phyloP scores from a whole-genome alignment of 2,113 vertebrate genomes.

The human (Homo sapiens) region DNA sequence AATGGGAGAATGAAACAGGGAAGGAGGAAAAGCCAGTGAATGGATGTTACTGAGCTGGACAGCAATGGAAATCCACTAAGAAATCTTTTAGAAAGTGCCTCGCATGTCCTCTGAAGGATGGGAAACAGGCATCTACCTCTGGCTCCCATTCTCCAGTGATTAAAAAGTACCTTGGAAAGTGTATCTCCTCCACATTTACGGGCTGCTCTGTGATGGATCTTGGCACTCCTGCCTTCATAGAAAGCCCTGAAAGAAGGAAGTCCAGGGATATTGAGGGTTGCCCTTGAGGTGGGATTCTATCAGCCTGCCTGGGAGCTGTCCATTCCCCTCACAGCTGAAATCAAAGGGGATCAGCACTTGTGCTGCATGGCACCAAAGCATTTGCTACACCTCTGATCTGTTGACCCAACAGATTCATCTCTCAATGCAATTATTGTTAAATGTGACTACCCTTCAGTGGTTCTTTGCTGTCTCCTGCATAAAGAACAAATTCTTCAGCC shows the following conservation, averaged over 20 bases:
- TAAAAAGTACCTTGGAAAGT: neutral
- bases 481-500: neutral
- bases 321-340: neutral
- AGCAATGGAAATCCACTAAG: neutral
- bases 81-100: neutral
- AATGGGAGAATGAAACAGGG: neutral
- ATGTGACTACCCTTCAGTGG: too few species aligned
- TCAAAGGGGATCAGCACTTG: neutral
- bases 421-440: neutral
- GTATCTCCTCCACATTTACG: neutral
- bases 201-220: neutral
- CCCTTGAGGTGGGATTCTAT: neutral
- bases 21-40: neutral
- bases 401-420: neutral
- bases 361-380: too few species aligned
- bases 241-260: neutral
- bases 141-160: neutral
- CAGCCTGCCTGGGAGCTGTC: neutral
- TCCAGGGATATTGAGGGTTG: neutral
- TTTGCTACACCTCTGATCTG: neutral
- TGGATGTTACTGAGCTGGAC: neutral
- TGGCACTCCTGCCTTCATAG: neutral
- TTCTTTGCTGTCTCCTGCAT: neutral
- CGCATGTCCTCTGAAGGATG: neutral
- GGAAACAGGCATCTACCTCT: neutral